Conservation (phyloP, 2,888 invertebrate species). For the Lithophane leautieri region DNA sequence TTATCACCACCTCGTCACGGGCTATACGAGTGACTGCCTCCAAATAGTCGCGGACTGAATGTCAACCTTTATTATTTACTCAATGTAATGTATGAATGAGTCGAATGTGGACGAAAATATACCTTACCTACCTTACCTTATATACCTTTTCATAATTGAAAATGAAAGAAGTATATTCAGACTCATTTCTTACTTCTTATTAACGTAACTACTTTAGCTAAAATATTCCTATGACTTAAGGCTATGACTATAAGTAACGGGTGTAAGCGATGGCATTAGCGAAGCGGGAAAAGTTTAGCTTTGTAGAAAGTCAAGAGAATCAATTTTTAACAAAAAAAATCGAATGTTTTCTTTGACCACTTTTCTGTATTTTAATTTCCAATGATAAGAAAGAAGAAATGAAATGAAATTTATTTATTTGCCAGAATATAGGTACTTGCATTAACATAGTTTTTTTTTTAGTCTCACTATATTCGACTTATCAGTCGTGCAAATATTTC, state of each 20-base stretch:
- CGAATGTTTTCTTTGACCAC: too few species aligned
- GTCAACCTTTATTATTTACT: slow-evolving; percentile 26
- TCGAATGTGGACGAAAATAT: slow-evolving; percentile 17
- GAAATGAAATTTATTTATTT: too few species aligned
- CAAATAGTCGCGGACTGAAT: slow-evolving; percentile 37
- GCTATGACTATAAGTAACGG: neutral
- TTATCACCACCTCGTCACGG: slow-evolving; percentile 28
- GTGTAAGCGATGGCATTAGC: neutral
- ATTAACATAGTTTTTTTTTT: too few species aligned
- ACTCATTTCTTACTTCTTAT: neutral
- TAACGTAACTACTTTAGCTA: slow-evolving; percentile 2
- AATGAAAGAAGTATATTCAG: slow-evolving; percentile 2
- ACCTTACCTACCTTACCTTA: slow-evolving; percentile 12
- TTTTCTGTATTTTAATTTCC: too few species aligned
- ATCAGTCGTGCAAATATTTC: too few species aligned
- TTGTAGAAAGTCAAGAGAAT: neutral
- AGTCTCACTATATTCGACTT: too few species aligned
- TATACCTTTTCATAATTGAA: slow-evolving; percentile 18
- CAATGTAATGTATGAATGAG: slow-evolving; percentile 2
- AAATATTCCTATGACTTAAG: neutral
- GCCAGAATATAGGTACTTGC: too few species aligned
- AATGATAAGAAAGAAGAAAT: too few species aligned
- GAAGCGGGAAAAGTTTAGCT: neutral
- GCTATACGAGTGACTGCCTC: slow-evolving; percentile 35
- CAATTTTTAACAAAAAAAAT: too few species aligned